Base-by-base conservation (phyloP, 2,888 invertebrate species). In the Chloroclysta siterata region DNA sequence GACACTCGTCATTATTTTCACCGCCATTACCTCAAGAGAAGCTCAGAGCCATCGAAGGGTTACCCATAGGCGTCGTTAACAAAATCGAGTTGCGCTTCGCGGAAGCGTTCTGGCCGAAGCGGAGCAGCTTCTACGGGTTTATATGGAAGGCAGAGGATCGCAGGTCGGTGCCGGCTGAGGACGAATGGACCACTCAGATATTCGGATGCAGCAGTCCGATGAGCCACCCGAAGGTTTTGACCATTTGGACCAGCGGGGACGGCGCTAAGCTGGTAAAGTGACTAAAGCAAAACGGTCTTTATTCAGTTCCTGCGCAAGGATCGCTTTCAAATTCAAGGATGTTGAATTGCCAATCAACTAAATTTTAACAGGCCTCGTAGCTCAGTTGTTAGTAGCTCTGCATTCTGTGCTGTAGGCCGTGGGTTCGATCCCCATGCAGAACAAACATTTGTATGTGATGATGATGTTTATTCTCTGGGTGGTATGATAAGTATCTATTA, bases 81-180 rank as follows among this genome's bases (percentile, higher is more conserved):
- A 97, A 97, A 86, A 93, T 97, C 28, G 94, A 94, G 53, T 72
- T 97, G 0, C 88, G 93, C 41, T 97, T 95, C 79, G 87, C 94
- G 0, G 77, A 89, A 7, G 85, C 89, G 2, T 96, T 96, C 95
- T 96, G 96, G 96, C 85, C 90, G 0, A 78, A 82, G 6, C 73
- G 62, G 0, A 64, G 60, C 0, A 74, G 62, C 0, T 75, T 78
- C 36, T 71, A 72, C 50, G 73, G 71, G 0, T 88, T 94, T 14
- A 48, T 94, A 0, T 94, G 94, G 94, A 85, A 73, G 6, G 76
- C 51, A 0, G 58, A 56, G 0, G 81, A 81, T 2, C 78, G 65
- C 15, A 22, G 28, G 4, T 60, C 15, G 0, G 63, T 80, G 0
- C 3, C 60, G 0, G 54, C 56, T 0, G 68, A 63, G 0, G 77